Evolutionary conservation across 2,888 invertebrate genomes (phyloP).

Genomic region (Altica lythri): DNA sequence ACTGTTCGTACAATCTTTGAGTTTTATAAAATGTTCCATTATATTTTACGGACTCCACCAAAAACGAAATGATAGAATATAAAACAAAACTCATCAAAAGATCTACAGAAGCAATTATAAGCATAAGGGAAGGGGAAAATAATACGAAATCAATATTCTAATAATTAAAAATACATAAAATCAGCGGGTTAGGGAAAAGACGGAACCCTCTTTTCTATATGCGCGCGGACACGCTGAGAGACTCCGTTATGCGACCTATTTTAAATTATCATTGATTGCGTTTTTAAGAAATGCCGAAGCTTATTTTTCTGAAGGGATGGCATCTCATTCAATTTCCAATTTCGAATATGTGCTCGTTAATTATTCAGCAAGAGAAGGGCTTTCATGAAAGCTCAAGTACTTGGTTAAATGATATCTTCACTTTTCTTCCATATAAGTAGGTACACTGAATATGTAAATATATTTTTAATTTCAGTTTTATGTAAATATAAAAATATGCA

Average conservation of each 20-base stretch:
- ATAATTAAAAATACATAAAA: constrained; percentile 53
- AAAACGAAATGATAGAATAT: constrained; percentile 1
- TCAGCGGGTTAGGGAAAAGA: constrained; percentile 43
- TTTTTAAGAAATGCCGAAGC: constrained; percentile 36
- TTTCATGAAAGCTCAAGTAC: constrained; percentile 17
- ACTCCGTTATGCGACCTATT: constrained; percentile 39
- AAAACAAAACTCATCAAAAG: constrained; percentile 17
- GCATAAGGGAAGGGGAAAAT: constrained; percentile 46
- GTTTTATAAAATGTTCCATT: no score
- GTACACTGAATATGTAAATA: no score
- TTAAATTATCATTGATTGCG: constrained; percentile 44
- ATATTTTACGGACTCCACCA: no score
- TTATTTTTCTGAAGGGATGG: constrained; percentile 34
- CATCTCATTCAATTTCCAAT: constrained; percentile 33
- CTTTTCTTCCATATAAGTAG: no score
- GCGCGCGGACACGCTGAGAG: constrained; percentile 24
- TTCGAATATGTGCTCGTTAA: constrained; percentile 33
- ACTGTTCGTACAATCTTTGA: no score
- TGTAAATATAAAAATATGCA: no score
- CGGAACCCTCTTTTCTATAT: constrained; percentile 35
- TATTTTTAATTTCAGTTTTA: no score
- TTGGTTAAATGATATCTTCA: constrained; percentile 10
- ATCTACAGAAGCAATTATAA: constrained; percentile 45
- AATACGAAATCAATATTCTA: constrained; percentile 52
- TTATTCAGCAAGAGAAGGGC: constrained; percentile 29